Percentiles rank a stretch among this genome's conserved stretches.
phyloP scores from a whole-genome alignment of 2,888 invertebrate species.

The Brenthis daphne region DNA sequence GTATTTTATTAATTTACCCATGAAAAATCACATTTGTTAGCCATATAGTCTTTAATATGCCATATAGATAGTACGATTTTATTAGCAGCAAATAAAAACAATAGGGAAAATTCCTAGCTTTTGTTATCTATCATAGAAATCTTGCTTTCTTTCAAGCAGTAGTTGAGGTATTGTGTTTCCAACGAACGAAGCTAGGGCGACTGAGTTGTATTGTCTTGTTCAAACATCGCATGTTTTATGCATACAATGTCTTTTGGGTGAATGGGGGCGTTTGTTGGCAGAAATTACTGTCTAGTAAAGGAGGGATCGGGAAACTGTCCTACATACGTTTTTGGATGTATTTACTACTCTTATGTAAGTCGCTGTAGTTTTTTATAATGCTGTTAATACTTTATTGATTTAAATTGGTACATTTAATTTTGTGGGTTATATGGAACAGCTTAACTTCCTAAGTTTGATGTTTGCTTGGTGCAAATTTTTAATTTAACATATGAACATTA shows the following conservation, averaged over 20 bases:
- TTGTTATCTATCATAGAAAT: conserved; percentile 10
- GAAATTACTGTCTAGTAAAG: conserved; percentile 39
- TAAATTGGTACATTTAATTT: too few relatives aligned
- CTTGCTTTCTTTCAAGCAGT: conserved; percentile 35
- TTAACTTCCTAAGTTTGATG: too few relatives aligned
- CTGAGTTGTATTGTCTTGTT: conserved; percentile 61
- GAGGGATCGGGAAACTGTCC: conserved; percentile 34
- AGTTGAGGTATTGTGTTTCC: conserved; percentile 42
- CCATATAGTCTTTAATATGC: too few relatives aligned
- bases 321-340: conserved; percentile 21
- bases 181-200: conserved; percentile 57
- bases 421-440: too few relatives aligned
- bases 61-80: not conserved
- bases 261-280: conserved; percentile 41
- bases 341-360: conserved; percentile 1
- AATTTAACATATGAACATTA: too few relatives aligned
- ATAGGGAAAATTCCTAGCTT: conserved; percentile 1
- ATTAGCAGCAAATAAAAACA: conserved; percentile 2
- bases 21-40: too few relatives aligned
- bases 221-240: conserved; percentile 71
- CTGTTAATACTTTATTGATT: not conserved
- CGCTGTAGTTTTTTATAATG: not conserved
- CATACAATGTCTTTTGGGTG: conserved; percentile 57
- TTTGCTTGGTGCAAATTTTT: too few relatives aligned
- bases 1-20: too few relatives aligned